phyloP scores from a whole-genome alignment of 2,888 invertebrate genomes.

The Notocelia uddmanniana region DNA sequence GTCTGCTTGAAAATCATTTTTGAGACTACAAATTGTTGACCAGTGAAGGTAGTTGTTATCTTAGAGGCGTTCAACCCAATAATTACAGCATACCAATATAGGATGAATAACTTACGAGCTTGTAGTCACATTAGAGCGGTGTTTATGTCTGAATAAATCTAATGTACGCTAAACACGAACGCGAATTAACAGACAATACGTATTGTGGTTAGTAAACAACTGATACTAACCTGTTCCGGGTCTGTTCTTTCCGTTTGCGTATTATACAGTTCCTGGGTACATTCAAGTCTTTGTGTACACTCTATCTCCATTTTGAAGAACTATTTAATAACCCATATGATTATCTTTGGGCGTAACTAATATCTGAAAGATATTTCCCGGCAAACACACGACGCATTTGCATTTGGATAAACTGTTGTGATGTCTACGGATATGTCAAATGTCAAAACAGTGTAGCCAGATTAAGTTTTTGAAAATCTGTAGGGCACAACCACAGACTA shows the following conservation, averaged over 20 bases:
- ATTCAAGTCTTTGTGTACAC: slow-evolving; percentile 74
- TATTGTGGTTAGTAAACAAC: slow-evolving; percentile 40
- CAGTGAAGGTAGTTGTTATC: not conserved
- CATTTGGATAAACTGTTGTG: slow-evolving; percentile 3
- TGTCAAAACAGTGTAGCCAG: no score
- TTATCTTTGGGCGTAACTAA: slow-evolving; percentile 3
- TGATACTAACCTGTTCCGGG: slow-evolving; percentile 68
- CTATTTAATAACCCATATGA: slow-evolving; percentile 27
- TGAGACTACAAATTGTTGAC: not conserved
- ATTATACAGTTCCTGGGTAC: slow-evolving; percentile 67
- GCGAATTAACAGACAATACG: slow-evolving; percentile 27
- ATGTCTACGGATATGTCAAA: no score
- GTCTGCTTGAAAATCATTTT: not conserved
- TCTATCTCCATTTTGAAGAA: slow-evolving; percentile 62
- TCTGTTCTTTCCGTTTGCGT: slow-evolving; percentile 58
- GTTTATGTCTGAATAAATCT: not conserved
- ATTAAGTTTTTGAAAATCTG: no score
- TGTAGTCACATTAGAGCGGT: not conserved
- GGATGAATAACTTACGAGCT: not conserved
- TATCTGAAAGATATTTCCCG: slow-evolving; percentile 20
- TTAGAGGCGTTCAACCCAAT: not conserved
- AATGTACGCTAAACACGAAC: not conserved
- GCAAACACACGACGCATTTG: slow-evolving; percentile 33
- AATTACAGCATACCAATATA: not conserved
- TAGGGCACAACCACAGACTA: no score